These are phyloP conservation scores for Sarcoramphus papa DNA, from an alignment of 2,797 vertebrate genomes.

Conservation along the genomic window DNA sequence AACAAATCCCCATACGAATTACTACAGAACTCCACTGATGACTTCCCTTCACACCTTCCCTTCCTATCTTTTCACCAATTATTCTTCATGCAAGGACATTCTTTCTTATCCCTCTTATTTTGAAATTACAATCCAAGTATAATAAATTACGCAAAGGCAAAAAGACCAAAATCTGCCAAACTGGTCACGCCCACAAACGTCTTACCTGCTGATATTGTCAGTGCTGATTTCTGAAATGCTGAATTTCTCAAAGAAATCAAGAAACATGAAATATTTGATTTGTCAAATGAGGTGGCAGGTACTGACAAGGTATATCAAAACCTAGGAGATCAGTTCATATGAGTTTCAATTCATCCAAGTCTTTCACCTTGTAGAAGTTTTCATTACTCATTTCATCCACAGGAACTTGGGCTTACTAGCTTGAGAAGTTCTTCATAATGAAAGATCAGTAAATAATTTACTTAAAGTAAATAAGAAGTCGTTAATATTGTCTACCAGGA, in stretches of 20 bases:
- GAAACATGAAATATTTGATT: not conserved
- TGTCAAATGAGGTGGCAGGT: not conserved
- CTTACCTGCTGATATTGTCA: not conserved
- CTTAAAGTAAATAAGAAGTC: not conserved
- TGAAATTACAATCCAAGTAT: not conserved
- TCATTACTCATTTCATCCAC: not conserved
- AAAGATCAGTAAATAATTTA: not conserved
- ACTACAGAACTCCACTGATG: not conserved
- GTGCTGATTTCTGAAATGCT: not conserved
- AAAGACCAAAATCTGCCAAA: not conserved
- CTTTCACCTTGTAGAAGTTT: not conserved
- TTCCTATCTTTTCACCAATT: not conserved
- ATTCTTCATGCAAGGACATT: not conserved
- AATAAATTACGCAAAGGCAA: not conserved
- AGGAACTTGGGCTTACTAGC: not conserved
- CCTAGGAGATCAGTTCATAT: not conserved
- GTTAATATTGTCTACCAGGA: not conserved
- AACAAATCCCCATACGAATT: not conserved
- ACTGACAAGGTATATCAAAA: not conserved
- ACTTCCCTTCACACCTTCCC: not conserved
- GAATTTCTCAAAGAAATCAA: not conserved
- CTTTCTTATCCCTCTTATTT: not conserved
- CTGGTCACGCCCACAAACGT: not conserved
- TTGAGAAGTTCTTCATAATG: not conserved
- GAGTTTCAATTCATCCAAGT: not conserved